These are phyloP conservation scores for Eumaeus atala DNA, from an alignment of 1,140 invertebrate species.

Conservation along the genomic window DNA sequence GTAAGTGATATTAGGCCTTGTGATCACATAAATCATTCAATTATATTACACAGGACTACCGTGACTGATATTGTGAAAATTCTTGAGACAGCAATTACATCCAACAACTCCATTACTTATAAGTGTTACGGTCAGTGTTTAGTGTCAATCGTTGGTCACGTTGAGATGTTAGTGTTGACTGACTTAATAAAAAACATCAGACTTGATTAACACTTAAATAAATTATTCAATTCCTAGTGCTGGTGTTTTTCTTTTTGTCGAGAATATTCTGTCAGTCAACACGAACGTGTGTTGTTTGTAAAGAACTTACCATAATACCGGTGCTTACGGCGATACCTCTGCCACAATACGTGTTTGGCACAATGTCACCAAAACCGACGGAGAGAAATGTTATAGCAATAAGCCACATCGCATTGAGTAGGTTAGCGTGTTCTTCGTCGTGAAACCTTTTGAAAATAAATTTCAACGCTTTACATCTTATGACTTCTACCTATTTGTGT, in stretches of 20 bases:
- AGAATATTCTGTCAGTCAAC: conserved; percentile 54
- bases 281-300: conserved; percentile 50
- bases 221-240: background rate
- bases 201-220: conserved; percentile 6
- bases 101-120: conserved; percentile 23
- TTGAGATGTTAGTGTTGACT: conserved; percentile 55
- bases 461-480: conserved; percentile 55
- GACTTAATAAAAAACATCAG: conserved; percentile 36
- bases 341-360: conserved; percentile 99
- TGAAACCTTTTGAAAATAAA: conserved; percentile 86
- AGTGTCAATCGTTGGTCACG: conserved; percentile 50
- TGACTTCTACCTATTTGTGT: conserved; percentile 33
- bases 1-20: conserved; percentile 41
- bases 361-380: conserved; percentile 99
- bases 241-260: background rate
- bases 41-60: conserved; percentile 10
- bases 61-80: conserved; percentile 31
- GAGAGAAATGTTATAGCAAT: conserved; percentile 98
- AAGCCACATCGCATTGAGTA: conserved; percentile 99
- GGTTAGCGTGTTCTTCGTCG: conserved; percentile 97
- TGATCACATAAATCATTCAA: conserved; percentile 18
- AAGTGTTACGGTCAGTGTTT: conserved; percentile 45
- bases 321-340: conserved; percentile 98
- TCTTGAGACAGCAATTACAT: conserved; percentile 50
- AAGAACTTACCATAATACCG: conserved; percentile 95